Base-by-base conservation (phyloP, 2,797 vertebrate genomes). In the Tokudaia tokunoshimensis region DNA sequence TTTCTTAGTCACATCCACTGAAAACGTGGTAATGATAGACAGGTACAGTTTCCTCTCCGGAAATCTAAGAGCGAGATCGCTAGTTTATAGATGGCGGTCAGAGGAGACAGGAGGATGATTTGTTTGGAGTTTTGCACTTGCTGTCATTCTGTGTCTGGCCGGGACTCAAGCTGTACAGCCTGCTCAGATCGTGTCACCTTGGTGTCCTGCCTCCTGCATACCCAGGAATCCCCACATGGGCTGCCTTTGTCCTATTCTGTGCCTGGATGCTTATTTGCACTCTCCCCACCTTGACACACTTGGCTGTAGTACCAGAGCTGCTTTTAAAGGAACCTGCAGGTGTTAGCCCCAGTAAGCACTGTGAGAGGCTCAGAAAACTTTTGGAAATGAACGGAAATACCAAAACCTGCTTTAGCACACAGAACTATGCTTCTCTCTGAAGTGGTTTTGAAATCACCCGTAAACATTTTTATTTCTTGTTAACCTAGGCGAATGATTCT, bases 391-490 rank as follows among this genome's bases (percentile, higher is more conserved):
- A 17, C 13, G 2, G 15, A 12, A 75, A 88, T 26, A 41, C 13
- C 37, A 47, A 92, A 91, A 47, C 3, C 14, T 85, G 5, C 41
- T 47, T 70, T 37, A 59, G 26, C n/a, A 70, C 50, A 41, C 93
- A 61, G 6, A n/a, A n/a, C 9, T 75, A 31, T 17, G 5, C 31
- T 61, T 44, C n/a, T 55, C n/a, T 95, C 80, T n/a, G 26, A 52
- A 88, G 82, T 34, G 34, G 13, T n/a, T 79, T 82, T 65, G 31
- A 52, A 3, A 26, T 93, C 55, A 79, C 29, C 55, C 79, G 22
- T 61, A 79, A 57, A 83, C 3, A 76, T 85, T 89, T 95, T 76
- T 67, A 47, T 86, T 80, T 74, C 15, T 93, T 55, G 76, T 19
- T 65, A 52, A 61, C 37, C 17, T 50, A 15, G 15, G n/a, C 26